Evolutionary conservation across 2,888 invertebrate genomes (phyloP), one percentile per base, ranked within the genome.

Genomic region (Hyles lineata): DNA sequence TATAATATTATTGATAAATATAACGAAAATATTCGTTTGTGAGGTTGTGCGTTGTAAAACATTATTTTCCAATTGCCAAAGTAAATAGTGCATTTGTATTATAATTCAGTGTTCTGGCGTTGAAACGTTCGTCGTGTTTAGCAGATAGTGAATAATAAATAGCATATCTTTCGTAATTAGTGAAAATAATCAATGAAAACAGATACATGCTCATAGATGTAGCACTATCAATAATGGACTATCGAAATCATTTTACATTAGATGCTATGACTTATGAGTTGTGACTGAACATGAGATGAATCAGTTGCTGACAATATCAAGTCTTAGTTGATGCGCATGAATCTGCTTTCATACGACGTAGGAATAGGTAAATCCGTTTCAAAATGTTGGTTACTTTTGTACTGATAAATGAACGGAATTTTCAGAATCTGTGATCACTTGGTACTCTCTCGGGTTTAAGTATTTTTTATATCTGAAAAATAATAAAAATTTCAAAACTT

Each of bases 391-490:
- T 91, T 84, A 91, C 89, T 89, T 90, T 89, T 89, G 90, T 89
- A 91, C 90, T 91, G 83, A 86, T 92, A 85, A 75, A 88, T 85
- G 89, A 90, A 85, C 93, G 93, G 93, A 90, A 80, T 83, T 89
- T 89, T 93, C 91, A 89, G 86, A 93, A 94, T 94, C 94, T 94
- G 94, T 94, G 94, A 94, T 94, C 91, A 93, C 92, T 89, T 93
- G 92, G 94, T 94, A 94, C 94, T 94, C 94, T 94, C 93, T 94
- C 87, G 89, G 88, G 90, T 87, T 92, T 91, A 93, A 92, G 92
- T 90, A 89, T 85, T 90, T 91, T 67, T 92, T 90, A 89, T 90
- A 91, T 84, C 87, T 89, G 84, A 87, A 89, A 87, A 88, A 86
- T 78, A 55, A 84, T 82, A 78, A 85, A 83, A 81, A 79, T 79